phyloP scores from a whole-genome alignment of 2,888 invertebrate genomes.

The Abrostola tripartita region DNA sequence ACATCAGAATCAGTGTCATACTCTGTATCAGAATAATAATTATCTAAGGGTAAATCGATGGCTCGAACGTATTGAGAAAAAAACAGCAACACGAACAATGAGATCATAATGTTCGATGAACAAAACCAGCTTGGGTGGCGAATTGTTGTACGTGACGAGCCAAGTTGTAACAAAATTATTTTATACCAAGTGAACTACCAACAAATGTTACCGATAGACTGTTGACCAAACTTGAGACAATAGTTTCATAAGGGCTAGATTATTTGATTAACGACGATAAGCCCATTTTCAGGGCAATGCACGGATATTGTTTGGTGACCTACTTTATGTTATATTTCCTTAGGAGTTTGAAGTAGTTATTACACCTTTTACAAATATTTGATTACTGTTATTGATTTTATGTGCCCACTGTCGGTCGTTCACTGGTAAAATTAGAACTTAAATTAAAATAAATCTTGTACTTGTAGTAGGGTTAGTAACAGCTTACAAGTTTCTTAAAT shows the following conservation, averaged over 20 bases:
- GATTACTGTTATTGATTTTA: slow-evolving; percentile 20
- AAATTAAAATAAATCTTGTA: no score
- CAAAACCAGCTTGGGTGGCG: slow-evolving; percentile 28
- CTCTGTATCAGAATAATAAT: not conserved
- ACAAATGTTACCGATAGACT: slow-evolving; percentile 35
- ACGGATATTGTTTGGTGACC: slow-evolving; percentile 50
- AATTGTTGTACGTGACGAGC: slow-evolving; percentile 1
- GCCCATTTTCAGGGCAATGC: slow-evolving; percentile 53
- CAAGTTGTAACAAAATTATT: slow-evolving; percentile 23
- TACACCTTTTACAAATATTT: slow-evolving; percentile 18
- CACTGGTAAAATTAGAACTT: not conserved
- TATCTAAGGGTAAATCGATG: slow-evolving; percentile 13
- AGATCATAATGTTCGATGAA: slow-evolving; percentile 19
- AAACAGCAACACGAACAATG: slow-evolving; percentile 6
- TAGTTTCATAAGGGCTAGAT: slow-evolving; percentile 58
- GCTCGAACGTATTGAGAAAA: slow-evolving; percentile 29
- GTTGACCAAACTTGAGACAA: slow-evolving; percentile 58
- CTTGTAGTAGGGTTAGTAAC: no score
- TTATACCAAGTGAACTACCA: slow-evolving; percentile 38
- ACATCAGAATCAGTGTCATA: slow-evolving; percentile 61
- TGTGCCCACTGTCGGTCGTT: slow-evolving; percentile 9
- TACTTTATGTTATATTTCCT: slow-evolving; percentile 43
- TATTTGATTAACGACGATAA: slow-evolving; percentile 62
- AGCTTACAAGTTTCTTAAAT: not conserved
- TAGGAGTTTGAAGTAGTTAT: slow-evolving; percentile 12